Evolutionary conservation across 2,888 invertebrate genomes (phyloP).

Genomic region (Imbricaverruca yamaguchii): DNA sequence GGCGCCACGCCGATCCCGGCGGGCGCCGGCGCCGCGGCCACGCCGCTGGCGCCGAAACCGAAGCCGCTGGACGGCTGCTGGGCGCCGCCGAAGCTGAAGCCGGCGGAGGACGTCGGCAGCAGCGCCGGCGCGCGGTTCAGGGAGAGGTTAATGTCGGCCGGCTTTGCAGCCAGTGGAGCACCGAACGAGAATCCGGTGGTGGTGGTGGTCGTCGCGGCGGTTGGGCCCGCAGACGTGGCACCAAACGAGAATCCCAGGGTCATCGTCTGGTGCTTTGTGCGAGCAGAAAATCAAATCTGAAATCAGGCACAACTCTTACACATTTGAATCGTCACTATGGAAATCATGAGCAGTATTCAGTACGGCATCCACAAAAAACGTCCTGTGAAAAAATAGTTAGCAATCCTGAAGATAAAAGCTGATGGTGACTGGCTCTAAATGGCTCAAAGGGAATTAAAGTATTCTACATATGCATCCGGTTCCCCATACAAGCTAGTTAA

Average conservation of each 20-base stretch:
- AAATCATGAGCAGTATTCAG: too few species aligned
- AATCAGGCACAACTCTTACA: too few species aligned
- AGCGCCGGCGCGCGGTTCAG: neutral
- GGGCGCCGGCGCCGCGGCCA: neutral
- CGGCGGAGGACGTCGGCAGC: neutral
- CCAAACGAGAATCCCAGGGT: neutral
- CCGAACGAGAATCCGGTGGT: neutral
- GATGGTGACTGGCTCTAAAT: too few species aligned
- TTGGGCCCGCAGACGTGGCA: neutral
- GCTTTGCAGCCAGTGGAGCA: neutral
- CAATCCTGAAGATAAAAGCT: too few species aligned
- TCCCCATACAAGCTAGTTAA: too few species aligned
- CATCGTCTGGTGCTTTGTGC: too few species aligned
- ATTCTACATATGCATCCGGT: too few species aligned
- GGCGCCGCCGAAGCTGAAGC: neutral
- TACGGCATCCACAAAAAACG: too few species aligned
- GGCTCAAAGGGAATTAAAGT: too few species aligned
- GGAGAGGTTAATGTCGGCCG: neutral
- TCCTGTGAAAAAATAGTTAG: too few species aligned
- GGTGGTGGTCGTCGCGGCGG: neutral
- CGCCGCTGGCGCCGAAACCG: neutral
- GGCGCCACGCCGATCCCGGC: neutral
- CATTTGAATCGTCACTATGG: too few species aligned
- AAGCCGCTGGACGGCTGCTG: neutral
- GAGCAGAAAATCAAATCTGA: too few species aligned